Conservation (phyloP, 2,797 vertebrate genomes). For the Aeoliscus strigatus region DNA sequence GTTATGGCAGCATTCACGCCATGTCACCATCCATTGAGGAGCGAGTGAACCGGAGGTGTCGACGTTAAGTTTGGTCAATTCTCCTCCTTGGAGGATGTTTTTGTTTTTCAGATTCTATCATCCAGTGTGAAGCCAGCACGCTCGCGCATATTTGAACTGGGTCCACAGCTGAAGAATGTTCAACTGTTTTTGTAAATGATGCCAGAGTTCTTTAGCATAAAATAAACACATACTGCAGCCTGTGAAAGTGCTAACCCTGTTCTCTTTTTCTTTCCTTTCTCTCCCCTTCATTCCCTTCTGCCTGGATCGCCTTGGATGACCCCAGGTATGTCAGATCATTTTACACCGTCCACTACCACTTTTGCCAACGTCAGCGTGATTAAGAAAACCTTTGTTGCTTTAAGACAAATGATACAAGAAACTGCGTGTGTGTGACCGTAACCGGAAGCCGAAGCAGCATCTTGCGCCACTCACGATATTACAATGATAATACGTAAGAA, state of each 20-base stretch:
- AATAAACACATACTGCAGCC: conserved; percentile 19
- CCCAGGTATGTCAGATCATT: conserved; percentile 60
- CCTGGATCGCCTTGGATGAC: conserved; percentile 41
- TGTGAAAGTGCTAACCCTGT: conserved; percentile 39
- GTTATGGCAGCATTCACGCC: conserved; percentile 27
- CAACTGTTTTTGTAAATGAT: conserved; percentile 35
- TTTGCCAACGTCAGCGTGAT: too few species aligned
- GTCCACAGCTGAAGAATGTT: conserved; percentile 43
- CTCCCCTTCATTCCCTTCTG: conserved; percentile 14
- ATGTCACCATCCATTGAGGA: conserved; percentile 28
- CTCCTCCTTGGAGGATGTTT: conserved; percentile 19
- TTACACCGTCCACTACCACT: too few species aligned
- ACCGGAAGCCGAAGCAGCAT: conserved; percentile 16
- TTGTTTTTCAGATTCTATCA: conserved; percentile 25
- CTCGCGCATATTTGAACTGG: conserved; percentile 14
- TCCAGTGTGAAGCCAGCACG: conserved; percentile 18
- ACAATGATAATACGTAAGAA: conserved; percentile 32
- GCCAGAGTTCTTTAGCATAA: conserved; percentile 31
- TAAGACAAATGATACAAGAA: conserved; percentile 17
- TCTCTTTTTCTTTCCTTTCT: conserved; percentile 23
- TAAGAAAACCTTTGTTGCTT: too few species aligned
- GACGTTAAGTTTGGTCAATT: conserved; percentile 27
- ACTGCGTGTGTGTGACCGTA: conserved; percentile 6
- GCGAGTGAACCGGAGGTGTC: not conserved
- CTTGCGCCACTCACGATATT: conserved; percentile 9